These are phyloP conservation scores for Selenia dentaria DNA, from an alignment of 2,888 invertebrate species.

Conservation along the genomic window DNA sequence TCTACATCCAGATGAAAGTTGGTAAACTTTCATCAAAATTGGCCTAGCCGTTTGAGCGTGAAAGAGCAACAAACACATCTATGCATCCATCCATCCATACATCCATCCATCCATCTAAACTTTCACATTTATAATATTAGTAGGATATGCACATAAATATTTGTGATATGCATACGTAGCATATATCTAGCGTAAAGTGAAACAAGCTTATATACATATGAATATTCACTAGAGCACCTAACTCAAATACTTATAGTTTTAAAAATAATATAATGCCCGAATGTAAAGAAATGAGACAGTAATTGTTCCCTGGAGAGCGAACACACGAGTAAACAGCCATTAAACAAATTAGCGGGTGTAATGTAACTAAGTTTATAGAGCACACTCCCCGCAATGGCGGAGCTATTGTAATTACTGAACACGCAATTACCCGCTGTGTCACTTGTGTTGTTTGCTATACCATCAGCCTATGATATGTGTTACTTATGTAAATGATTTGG, in stretches of 20 bases:
- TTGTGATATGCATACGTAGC: too few species aligned
- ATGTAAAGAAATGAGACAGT: conserved; percentile 32
- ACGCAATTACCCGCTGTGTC: conserved; percentile 37
- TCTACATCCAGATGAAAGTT: too few species aligned
- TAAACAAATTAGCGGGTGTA: conserved; percentile 51
- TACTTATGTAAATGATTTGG: not conserved
- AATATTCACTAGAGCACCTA: not conserved
- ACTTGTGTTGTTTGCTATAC: conserved; percentile 10
- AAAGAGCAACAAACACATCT: too few species aligned
- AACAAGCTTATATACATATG: too few species aligned
- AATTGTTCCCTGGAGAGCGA: conserved; percentile 29
- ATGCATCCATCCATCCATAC: too few species aligned
- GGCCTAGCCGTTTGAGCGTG: too few species aligned
- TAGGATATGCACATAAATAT: too few species aligned
- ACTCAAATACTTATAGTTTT: conserved; percentile 9
- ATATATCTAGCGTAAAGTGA: too few species aligned
- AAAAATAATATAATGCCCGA: conserved; percentile 11
- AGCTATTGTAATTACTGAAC: conserved; percentile 37
- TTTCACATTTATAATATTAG: too few species aligned
- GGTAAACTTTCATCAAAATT: too few species aligned
- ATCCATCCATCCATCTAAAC: too few species aligned
- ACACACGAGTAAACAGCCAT: conserved; percentile 38
- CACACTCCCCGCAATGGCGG: conserved; percentile 37
- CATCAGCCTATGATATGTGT: conserved; percentile 1
- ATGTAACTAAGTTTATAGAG: conserved; percentile 33